Base-by-base conservation (phyloP, 2,888 invertebrate species). In the Heliconius hortense region DNA sequence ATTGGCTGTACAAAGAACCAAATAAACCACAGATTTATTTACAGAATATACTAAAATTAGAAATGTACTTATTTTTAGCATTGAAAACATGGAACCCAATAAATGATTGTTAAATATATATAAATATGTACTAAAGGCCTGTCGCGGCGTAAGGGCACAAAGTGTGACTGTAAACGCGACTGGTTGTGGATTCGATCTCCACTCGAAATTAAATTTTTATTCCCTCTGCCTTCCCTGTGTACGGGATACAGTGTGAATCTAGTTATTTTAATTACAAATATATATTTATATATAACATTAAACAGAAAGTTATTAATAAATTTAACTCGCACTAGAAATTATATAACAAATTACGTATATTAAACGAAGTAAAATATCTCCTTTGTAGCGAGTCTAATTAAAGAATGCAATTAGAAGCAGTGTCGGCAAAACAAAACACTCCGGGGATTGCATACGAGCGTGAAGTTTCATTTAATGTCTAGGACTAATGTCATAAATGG, bases 401-500 rank as follows among this genome's bases (percentile, higher is more conserved):
- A 86, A 86, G 84, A 88, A 85, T 85, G 85, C 86, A 89, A 88
- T 90, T 88, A 89, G 83, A 84, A 80, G 80, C 82, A 85, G 81
- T 85, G 84, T 83, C 83, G 84, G 83, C 82, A 78, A 85, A 88
- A 88, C 86, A 88, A 88, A 88, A 86, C 84, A 82, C 80, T 31
- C 84, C 79, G 81, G 81, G 79, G 76, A 83, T 83, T 86, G 86
- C 88, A 89, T 87, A 86, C 84, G 83, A 85, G 87, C 83, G 84
- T 81, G 81, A 87, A 88, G 89, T 88, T 88, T 87, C 85, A 87
- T 88, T 89, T 89, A 86, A 89, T 87, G 88, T 87, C 86, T 84
- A 82, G 86, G 86, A 91, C 90, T 89, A 89, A 88, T 88, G 87
- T 88, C 86, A 88, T 89, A 89, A 90, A 89, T 90, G 83, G 87